A percentile compares a stretch with the other conserved stretches of the same genome.
These are phyloP conservation scores for Rhinolophus ferrumequinum DNA, from an alignment of 2,113 vertebrate genomes.

Conservation along the genomic window DNA sequence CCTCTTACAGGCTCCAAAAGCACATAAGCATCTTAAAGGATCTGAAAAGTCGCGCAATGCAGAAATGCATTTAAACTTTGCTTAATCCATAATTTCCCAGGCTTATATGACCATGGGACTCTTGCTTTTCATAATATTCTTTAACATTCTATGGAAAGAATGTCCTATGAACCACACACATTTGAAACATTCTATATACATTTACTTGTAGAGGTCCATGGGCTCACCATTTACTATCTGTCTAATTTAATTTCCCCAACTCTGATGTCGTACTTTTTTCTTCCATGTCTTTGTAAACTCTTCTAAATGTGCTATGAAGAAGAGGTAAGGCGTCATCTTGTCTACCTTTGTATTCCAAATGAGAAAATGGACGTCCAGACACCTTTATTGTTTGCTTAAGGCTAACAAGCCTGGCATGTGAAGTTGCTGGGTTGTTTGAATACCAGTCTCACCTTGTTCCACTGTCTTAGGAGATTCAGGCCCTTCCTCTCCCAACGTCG, in stretches of 20 bases:
- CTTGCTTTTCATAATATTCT: neutral
- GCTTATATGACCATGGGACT: neutral
- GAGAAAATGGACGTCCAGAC: neutral
- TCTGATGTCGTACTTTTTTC: neutral
- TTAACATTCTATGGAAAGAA: slow-evolving; percentile 1
- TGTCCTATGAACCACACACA: neutral
- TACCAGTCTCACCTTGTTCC: neutral
- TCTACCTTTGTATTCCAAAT: neutral
- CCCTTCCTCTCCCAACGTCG: neutral
- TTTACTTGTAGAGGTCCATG: neutral
- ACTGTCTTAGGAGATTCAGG: neutral
- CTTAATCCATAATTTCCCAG: neutral
- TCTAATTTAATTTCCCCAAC: neutral
- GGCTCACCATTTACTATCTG: neutral
- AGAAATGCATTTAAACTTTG: neutral
- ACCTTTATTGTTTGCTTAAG: neutral
- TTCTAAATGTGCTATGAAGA: neutral
- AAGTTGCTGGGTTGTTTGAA: neutral
- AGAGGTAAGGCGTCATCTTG: neutral
- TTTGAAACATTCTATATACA: neutral
- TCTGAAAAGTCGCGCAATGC: neutral
- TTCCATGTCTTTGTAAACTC: neutral
- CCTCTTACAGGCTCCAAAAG: neutral
- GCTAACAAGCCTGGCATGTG: neutral
- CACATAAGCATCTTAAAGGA: neutral